Evolutionary conservation across 2,113 vertebrate genomes (phyloP).

Genomic region (Passer domesticus): DNA sequence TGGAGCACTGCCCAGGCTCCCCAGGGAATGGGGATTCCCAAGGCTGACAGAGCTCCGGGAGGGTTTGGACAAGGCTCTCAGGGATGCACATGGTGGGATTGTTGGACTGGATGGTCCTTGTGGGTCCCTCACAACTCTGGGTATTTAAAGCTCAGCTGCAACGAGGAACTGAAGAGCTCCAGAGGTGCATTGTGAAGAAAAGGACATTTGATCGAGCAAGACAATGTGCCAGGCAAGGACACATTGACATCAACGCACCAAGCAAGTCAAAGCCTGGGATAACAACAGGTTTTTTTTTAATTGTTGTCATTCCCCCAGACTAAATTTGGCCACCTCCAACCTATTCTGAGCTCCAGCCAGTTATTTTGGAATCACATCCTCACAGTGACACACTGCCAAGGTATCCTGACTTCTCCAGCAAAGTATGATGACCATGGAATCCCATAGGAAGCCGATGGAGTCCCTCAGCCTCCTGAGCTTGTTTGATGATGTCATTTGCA

Average conservation of each 20-base stretch:
- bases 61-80: accelerated
- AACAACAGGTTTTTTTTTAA: not conserved
- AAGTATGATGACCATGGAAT: not conserved
- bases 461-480: not conserved
- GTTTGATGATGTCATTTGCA: not conserved
- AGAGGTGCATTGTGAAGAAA: not conserved
- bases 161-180: not conserved
- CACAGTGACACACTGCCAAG: not conserved
- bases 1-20: not conserved
- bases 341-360: not conserved
- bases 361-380: not conserved
- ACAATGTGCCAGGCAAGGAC: not conserved
- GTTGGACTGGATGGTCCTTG: not conserved
- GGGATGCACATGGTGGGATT: not conserved
- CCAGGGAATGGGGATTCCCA: accelerated
- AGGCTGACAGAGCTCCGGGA: not conserved
- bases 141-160: not conserved
- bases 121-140: not conserved
- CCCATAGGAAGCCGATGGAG: not conserved
- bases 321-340: not conserved
- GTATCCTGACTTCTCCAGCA: not conserved
- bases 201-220: not conserved
- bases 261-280: not conserved
- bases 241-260: not conserved
- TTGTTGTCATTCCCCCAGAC: not conserved